phyloP scores from a whole-genome alignment of 2,888 invertebrate genomes.

The Drosophila mayaguana region DNA sequence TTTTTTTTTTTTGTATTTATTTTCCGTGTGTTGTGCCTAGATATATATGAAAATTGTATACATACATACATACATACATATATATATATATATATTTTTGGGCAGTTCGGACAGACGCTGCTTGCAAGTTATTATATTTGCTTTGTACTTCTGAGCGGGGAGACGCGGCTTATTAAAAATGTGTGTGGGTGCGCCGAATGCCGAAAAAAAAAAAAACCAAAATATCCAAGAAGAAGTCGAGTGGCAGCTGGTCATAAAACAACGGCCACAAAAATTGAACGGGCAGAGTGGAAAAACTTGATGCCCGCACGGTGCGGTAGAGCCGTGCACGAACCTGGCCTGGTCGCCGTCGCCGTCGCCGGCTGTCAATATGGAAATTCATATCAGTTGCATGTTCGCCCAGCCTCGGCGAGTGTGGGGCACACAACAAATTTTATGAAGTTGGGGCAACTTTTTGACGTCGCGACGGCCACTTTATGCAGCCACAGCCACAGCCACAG shows the following conservation, averaged over 20 bases:
- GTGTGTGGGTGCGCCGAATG: constrained; percentile 49
- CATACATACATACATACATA: neutral
- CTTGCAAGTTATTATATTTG: constrained; percentile 81
- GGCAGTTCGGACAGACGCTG: constrained; percentile 59
- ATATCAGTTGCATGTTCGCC: constrained; percentile 68
- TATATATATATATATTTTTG: neutral
- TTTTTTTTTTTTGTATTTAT: constrained; percentile 11
- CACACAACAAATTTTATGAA: constrained; percentile 23
- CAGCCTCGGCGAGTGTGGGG: constrained; percentile 6
- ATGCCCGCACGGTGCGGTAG: constrained; percentile 17
- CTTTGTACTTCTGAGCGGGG: constrained; percentile 74
- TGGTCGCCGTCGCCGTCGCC: constrained; percentile 63
- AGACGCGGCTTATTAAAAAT: constrained; percentile 76
- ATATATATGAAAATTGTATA: constrained; percentile 27
- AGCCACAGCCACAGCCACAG: constrained; percentile 4
- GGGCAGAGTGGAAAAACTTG: constrained; percentile 52
- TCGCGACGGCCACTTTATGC: constrained; percentile 46
- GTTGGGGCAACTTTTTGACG: constrained; percentile 55
- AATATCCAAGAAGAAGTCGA: constrained; percentile 37
- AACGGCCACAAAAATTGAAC: constrained; percentile 78
- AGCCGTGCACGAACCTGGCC: constrained; percentile 20
- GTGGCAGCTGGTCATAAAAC: constrained; percentile 67
- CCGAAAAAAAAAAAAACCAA: constrained; percentile 29
- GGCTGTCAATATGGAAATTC: constrained; percentile 80
- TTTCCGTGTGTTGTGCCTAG: constrained; percentile 14